Conservation (phyloP, 2,888 invertebrate species). For the Hymenopus coronatus region DNA sequence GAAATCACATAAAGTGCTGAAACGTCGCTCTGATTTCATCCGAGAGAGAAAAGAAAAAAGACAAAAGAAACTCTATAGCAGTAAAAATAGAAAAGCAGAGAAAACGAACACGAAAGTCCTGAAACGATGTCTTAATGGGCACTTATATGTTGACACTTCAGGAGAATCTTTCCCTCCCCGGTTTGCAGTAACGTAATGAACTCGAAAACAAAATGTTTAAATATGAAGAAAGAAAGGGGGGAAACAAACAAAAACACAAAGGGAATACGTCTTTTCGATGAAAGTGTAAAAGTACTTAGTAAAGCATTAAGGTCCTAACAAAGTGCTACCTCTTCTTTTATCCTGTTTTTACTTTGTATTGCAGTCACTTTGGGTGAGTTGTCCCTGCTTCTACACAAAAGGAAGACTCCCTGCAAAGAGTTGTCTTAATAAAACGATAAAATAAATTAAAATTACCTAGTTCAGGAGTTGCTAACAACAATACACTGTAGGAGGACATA, state of each 20-base stretch:
- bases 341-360: not conserved
- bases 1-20: conserved; percentile 25
- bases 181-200: not conserved
- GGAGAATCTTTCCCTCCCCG: not conserved
- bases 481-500: too few relatives aligned
- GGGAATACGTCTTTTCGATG: not conserved
- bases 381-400: too few relatives aligned
- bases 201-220: not conserved
- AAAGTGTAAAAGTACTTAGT: not conserved
- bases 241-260: not conserved
- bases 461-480: too few relatives aligned
- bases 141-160: not conserved
- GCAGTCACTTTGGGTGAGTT: too few relatives aligned
- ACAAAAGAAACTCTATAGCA: not conserved
- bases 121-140: not conserved
- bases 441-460: too few relatives aligned
- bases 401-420: too few relatives aligned
- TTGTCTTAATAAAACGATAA: too few relatives aligned
- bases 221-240: not conserved
- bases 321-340: not conserved
- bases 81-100: not conserved
- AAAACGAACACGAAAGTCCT: not conserved
- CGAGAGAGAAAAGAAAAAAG: not conserved
- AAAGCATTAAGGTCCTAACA: not conserved
- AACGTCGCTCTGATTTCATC: conserved; percentile 23